Conservation (phyloP, 2,888 invertebrate species). For the Ceratothoa steindachneri region DNA sequence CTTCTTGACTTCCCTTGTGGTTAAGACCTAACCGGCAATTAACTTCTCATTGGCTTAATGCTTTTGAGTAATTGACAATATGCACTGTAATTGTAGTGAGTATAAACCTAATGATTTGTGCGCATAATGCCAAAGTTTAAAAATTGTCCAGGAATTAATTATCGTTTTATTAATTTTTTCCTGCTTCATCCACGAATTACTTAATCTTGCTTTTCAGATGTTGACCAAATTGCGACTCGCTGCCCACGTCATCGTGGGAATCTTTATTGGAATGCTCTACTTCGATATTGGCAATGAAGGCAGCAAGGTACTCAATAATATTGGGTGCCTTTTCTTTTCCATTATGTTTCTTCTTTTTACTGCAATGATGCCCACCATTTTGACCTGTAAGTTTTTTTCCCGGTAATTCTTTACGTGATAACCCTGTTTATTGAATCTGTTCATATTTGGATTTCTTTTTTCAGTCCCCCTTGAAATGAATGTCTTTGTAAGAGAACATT, state of each 20-base stretch:
- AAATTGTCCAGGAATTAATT: too few relatives aligned
- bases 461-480: slow-evolving; percentile 79
- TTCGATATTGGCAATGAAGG: slow-evolving; percentile 78
- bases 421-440: too few relatives aligned
- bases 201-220: slow-evolving; percentile 64
- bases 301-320: slow-evolving; percentile 78
- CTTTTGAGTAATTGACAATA: too few relatives aligned
- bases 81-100: too few relatives aligned
- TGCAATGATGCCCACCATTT: slow-evolving; percentile 90
- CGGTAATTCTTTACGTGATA: not conserved
- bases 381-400: slow-evolving; percentile 72
- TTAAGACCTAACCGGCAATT: too few relatives aligned
- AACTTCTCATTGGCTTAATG: too few relatives aligned
- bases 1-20: too few relatives aligned
- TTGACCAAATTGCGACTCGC: slow-evolving; percentile 72
- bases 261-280: slow-evolving; percentile 84
- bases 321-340: slow-evolving; percentile 84
- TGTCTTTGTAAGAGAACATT: slow-evolving; percentile 75
- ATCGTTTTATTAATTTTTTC: too few relatives aligned
- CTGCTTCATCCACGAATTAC: too few relatives aligned
- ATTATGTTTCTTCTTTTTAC: slow-evolving; percentile 85
- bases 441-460: slow-evolving; percentile 13
- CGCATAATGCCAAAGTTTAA: too few relatives aligned
- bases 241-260: slow-evolving; percentile 75
- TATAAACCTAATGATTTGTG: too few relatives aligned